A percentile compares a stretch with the other conserved stretches of the same genome.
phyloP scores from a whole-genome alignment of 2,113 vertebrate species.

The Cynocephalus volans region DNA sequence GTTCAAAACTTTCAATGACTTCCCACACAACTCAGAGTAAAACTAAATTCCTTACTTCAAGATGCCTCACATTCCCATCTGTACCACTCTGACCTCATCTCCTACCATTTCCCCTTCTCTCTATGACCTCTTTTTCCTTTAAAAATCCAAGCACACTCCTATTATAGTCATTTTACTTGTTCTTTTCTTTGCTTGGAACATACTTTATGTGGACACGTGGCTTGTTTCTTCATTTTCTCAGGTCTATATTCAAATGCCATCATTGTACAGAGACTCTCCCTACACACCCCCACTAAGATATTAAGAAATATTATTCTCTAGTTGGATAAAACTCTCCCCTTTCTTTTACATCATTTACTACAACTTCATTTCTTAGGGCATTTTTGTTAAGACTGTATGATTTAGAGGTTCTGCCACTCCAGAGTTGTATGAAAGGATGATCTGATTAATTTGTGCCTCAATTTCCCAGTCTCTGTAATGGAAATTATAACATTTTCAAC shows the following conservation, averaged over 20 bases:
- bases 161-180: neutral
- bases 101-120: neutral
- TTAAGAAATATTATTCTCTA: neutral
- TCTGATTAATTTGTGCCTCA: neutral
- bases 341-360: neutral
- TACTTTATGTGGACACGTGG: neutral
- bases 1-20: neutral
- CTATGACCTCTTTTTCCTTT: fast-evolving
- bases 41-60: neutral
- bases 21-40: neutral
- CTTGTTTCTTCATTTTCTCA: neutral
- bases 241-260: neutral
- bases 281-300: neutral
- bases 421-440: neutral
- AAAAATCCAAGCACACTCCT: neutral
- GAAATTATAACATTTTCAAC: neutral
- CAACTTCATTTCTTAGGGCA: neutral
- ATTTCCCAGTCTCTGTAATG: neutral
- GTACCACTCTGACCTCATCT: neutral
- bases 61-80: neutral
- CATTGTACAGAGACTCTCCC: fast-evolving
- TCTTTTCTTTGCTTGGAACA: neutral
- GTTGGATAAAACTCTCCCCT: neutral
- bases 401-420: neutral
- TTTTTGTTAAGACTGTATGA: neutral